phyloP scores from a whole-genome alignment of 2,113 vertebrate genomes.

The Sakesphorus luctuosus region DNA sequence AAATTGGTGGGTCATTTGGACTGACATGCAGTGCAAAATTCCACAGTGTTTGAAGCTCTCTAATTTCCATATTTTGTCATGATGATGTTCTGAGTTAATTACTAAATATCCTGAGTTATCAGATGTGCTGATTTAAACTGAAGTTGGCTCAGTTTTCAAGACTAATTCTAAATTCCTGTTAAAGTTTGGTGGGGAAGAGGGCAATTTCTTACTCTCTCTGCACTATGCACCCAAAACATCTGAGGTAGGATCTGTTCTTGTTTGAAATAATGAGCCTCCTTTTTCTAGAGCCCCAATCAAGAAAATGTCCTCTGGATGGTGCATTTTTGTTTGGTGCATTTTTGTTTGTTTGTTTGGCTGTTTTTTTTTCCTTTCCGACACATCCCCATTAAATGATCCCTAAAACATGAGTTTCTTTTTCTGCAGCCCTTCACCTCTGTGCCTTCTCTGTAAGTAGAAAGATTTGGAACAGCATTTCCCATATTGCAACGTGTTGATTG shows the following conservation, averaged over 20 bases:
- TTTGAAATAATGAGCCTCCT: background rate
- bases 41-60: background rate
- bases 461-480: background rate
- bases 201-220: background rate
- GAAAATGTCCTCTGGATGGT: background rate
- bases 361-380: background rate
- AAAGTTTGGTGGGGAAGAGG: background rate
- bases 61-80: background rate
- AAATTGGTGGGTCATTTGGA: background rate
- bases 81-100: background rate
- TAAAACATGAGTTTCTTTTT: background rate
- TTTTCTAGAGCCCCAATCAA: background rate
- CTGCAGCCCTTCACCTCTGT: background rate
- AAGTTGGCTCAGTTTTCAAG: background rate
- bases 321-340: background rate
- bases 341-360: background rate
- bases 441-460: background rate
- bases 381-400: background rate
- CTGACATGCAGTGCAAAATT: background rate
- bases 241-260: background rate
- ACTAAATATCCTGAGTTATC: background rate
- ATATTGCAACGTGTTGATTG: background rate
- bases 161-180: background rate
- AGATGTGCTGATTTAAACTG: background rate
- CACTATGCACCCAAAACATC: background rate